A percentile compares a stretch with the other conserved stretches of the same genome.
phyloP scores from a whole-genome alignment of 2,797 vertebrate genomes.

The Hirundo rustica region DNA sequence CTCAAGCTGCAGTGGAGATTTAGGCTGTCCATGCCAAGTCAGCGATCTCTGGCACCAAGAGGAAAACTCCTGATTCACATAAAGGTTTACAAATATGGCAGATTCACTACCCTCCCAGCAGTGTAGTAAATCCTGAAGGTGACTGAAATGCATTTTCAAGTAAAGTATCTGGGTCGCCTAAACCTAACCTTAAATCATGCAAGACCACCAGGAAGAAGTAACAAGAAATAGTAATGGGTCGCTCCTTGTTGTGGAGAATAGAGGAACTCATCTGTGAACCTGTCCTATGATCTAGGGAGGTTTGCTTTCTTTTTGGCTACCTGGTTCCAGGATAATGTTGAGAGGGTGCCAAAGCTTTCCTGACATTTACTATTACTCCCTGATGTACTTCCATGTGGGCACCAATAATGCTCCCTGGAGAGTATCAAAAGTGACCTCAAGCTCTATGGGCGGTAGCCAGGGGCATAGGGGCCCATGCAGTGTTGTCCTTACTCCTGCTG shows the following conservation, averaged over 20 bases:
- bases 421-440: not conserved
- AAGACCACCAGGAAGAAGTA: not conserved
- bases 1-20: not conserved
- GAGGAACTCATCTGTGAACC: not conserved
- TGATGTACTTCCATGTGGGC: not conserved
- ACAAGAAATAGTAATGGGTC: not conserved
- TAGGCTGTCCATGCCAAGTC: not conserved
- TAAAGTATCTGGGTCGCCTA: not conserved
- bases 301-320: not conserved
- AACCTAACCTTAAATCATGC: not conserved
- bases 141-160: not conserved
- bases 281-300: not conserved
- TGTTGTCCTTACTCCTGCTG: not conserved
- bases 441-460: accelerated
- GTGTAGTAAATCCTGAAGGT: not conserved
- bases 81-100: not conserved
- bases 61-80: not conserved
- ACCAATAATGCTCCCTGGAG: not conserved
- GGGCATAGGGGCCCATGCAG: not conserved
- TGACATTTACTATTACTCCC: not conserved
- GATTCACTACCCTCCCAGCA: not conserved
- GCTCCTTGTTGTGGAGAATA: not conserved
- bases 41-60: not conserved
- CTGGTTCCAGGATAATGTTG: not conserved
- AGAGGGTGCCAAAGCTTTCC: not conserved